Conservation (phyloP, 2,113 vertebrate species). For the Brachypteracias leptosomus region DNA sequence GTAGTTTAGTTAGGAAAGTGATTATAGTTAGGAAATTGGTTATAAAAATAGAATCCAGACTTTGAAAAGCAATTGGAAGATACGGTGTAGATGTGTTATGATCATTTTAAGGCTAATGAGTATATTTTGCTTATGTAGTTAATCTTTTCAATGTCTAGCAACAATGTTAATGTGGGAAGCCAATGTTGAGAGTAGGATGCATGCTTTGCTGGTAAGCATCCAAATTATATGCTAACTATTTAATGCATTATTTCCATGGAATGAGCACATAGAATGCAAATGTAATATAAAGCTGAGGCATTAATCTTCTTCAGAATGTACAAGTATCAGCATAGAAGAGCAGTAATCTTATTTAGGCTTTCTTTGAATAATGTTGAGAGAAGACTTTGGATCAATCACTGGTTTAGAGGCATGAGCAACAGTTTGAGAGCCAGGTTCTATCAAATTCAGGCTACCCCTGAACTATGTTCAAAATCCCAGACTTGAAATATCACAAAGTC, state of each 20-base stretch:
- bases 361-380: not conserved
- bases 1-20: conserved; percentile 72
- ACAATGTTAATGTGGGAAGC: conserved; percentile 62
- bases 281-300: conserved; percentile 30
- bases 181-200: conserved; percentile 31
- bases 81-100: conserved; percentile 52
- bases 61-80: conserved; percentile 75
- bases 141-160: conserved; percentile 69
- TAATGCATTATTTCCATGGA: conserved; percentile 54
- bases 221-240: conserved; percentile 64
- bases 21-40: conserved; percentile 73
- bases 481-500: not conserved
- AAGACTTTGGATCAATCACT: conserved; percentile 34
- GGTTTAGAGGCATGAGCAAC: not conserved
- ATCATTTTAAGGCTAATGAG: conserved; percentile 75
- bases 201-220: conserved; percentile 55
- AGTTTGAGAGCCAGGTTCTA: not conserved
- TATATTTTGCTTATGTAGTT: conserved; percentile 66
- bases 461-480: not conserved
- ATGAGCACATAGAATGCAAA: conserved; percentile 44
- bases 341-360: conserved; percentile 38
- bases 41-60: conserved; percentile 73
- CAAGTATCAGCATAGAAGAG: conserved; percentile 10
- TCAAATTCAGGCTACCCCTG: not conserved
- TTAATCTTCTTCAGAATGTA: conserved; percentile 36